Evolutionary conservation across 2,113 vertebrate species (phyloP).

Genomic region (Gobio gobio): DNA sequence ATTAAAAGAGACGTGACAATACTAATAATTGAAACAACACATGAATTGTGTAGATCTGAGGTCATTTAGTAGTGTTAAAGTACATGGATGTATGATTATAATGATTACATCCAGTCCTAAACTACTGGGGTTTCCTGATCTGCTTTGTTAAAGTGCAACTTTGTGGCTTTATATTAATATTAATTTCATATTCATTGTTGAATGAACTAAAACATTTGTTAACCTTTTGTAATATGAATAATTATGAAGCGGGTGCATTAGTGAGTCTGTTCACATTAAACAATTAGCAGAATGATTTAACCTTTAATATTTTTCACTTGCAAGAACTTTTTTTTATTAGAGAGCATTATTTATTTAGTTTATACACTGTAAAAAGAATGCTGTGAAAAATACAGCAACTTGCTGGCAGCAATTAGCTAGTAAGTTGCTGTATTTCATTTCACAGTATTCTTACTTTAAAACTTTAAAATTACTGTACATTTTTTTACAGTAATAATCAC

Average conservation of each 20-base stretch:
- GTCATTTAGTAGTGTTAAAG: constrained; percentile 10
- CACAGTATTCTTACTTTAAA: too few species aligned
- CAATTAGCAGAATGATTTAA: neutral
- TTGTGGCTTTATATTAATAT: neutral
- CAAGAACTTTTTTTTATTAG: neutral
- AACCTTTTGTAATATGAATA: neutral
- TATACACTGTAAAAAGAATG: too few species aligned
- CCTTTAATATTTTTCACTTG: neutral
- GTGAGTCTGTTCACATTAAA: neutral
- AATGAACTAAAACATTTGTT: neutral
- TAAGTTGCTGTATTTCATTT: too few species aligned
- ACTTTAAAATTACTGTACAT: too few species aligned
- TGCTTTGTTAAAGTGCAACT: neutral
- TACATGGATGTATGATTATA: neutral
- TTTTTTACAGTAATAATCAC: too few species aligned
- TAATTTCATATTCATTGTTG: neutral
- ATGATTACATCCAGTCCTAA: neutral
- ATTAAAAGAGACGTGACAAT: constrained; percentile 16
- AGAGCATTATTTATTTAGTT: neutral
- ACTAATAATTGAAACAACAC: constrained; percentile 10
- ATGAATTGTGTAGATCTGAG: neutral
- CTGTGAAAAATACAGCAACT: too few species aligned
- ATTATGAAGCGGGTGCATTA: neutral
- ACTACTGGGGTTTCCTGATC: neutral
- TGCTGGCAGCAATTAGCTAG: too few species aligned